phyloP scores from a whole-genome alignment of 2,888 invertebrate species.

The Lypha dubia region DNA sequence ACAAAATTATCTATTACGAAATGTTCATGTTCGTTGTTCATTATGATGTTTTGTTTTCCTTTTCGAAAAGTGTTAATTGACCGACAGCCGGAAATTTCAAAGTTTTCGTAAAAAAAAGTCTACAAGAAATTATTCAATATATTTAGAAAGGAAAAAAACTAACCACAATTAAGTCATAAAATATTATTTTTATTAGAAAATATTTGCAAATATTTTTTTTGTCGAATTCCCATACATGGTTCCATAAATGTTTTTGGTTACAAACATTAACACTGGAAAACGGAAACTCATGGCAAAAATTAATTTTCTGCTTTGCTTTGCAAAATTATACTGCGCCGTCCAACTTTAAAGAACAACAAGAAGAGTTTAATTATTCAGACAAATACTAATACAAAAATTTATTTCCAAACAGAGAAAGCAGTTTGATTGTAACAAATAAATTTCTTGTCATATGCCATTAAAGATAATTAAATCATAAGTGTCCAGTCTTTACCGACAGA shows the following conservation, averaged over 20 bases:
- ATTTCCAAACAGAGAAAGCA: neutral
- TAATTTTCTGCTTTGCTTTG: neutral
- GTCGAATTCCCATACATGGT: neutral
- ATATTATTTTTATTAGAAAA: slow-evolving; percentile 6
- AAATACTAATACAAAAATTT: neutral
- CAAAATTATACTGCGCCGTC: neutral
- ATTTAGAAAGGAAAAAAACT: neutral
- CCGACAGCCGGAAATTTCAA: slow-evolving; percentile 55
- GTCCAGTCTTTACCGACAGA: no score
- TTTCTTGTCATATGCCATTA: neutral
- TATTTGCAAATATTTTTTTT: slow-evolving; percentile 23
- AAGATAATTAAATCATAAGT: neutral
- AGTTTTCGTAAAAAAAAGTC: slow-evolving; percentile 6
- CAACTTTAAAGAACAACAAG: neutral
- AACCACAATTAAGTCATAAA: neutral
- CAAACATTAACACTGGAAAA: neutral
- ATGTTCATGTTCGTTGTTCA: slow-evolving; percentile 47
- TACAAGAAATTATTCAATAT: slow-evolving; percentile 32
- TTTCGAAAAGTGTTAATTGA: slow-evolving; percentile 58
- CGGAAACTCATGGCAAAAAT: neutral
- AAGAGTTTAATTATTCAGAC: neutral
- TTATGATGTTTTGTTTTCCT: slow-evolving; percentile 30
- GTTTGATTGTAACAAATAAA: neutral
- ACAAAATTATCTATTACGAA: slow-evolving; percentile 29
- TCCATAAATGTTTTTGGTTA: neutral